Base-by-base conservation (phyloP, 1,140 invertebrate genomes). In the Pachypsylla venusta region DNA sequence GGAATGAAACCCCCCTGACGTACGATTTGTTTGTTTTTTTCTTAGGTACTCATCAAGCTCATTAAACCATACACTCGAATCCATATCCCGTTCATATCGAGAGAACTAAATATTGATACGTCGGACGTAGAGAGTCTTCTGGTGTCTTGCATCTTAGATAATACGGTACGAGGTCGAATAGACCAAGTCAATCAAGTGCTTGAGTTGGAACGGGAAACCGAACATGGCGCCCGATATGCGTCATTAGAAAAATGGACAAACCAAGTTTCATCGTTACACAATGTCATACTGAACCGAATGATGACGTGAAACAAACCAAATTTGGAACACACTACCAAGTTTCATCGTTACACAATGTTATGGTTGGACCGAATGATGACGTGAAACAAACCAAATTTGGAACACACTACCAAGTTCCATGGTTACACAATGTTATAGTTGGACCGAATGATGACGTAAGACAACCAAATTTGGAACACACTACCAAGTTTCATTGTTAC, bases 1-100 rank as follows among this genome's bases (percentile, higher is more conserved):
- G n/a, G n/a, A n/a, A n/a, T n/a, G n/a, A n/a, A n/a, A n/a, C n/a
- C n/a, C n/a, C n/a, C n/a, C n/a, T n/a, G n/a, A n/a, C n/a, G n/a
- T n/a, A n/a, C n/a, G n/a, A n/a, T n/a, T n/a, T n/a, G n/a, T n/a
- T n/a, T n/a, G n/a, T n/a, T n/a, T n/a, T n/a, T n/a, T n/a, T n/a
- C 42, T 48, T 19, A 48, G 42, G 42, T 99, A 58, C 76, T 99
- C 25, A 95, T 99, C 54, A 96, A 98, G 73, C 74, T 99, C 53
- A 98, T 99, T 61, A 92, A 90, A 64, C 97, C 97, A 7, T 99
- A 99, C 71, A 98, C 94, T 28, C 82, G 93, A 67, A 98, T 99
- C 68, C 89, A 95, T 68, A 95, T 99, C 69, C 90, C 93, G 13
- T 98, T 98, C 68, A 96, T 99, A 69, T 96, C 95, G 2, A 91